Base-by-base conservation (phyloP, 2,113 vertebrate species). In the zebrafish (Danio rerio) region DNA sequence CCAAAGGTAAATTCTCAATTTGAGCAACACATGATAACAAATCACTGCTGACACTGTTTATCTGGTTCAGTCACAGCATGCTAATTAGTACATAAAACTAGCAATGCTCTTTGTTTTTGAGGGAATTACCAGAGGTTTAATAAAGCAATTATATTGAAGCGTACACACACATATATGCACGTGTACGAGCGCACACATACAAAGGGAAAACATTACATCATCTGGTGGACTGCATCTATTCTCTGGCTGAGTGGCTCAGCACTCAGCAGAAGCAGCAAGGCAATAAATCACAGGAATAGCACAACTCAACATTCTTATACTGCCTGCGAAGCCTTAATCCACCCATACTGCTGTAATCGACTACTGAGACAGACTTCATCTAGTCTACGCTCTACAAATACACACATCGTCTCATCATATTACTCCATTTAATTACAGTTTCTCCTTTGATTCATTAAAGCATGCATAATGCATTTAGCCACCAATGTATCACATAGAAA, bases 251-350 rank as follows among this genome's bases (percentile, higher is more conserved):
- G 85, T 84, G 82, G 82, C 83, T 83, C 76, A 78, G 82, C 84
- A 86, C 78, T 86, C 84, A 86, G 81, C 84, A 83, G 77, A 49
- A 81, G 71, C 71, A 77, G 63, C 49, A 79, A 81, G 85, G 85
- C 61, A 84, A 86, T 86, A 86, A 86, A 86, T 86, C 85, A 86
- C 82, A 81, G 78, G 82, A 81, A 76, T 84, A 81, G 66, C 74
- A 76, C 81, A 78, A 83, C 82, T 78, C 66, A 78, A 84, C 79
- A 66, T 75, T 81, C 56, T 78, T 70, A 18, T 62, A 78, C 58
- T 75, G 66, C 82, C 82, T 78, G 81, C 79, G 52, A 75, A 84
- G 73, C 78, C 79, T 83, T 74, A 81, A 86, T 86, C 72, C 76
- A 50, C 79, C 69, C 79, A 81, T 84, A 47, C 66, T 21, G n/a